phyloP scores from a whole-genome alignment of 2,113 vertebrate genomes.

The Sula dactylatra region DNA sequence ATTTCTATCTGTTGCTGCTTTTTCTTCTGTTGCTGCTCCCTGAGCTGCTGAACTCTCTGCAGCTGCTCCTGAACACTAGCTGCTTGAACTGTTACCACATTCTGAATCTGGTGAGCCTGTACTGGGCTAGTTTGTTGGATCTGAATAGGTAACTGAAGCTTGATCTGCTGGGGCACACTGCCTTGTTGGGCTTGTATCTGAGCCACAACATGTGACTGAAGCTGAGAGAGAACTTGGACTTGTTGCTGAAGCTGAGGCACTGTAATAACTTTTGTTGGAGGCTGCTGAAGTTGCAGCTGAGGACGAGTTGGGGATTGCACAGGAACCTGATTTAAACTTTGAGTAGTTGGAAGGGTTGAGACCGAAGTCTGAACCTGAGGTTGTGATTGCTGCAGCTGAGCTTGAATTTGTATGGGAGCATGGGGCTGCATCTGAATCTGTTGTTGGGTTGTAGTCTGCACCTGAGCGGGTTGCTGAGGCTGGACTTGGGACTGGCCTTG shows the following conservation, averaged over 20 bases:
- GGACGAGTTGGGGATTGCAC: conserved; percentile 73
- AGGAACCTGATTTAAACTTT: conserved; percentile 73
- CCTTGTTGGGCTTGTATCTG: conserved; percentile 84
- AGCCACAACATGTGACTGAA: conserved; percentile 78
- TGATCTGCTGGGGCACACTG: conserved; percentile 87
- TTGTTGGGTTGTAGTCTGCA: conserved; percentile 68
- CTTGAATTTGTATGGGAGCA: conserved; percentile 78
- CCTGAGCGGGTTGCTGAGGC: conserved; percentile 73
- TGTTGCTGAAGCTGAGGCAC: conserved; percentile 88
- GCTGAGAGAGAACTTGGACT: conserved; percentile 87
- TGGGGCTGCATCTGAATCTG: conserved; percentile 69
- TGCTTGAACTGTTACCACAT: conserved; percentile 91
- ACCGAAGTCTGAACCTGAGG: conserved; percentile 74
- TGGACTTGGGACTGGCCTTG: conserved; percentile 73
- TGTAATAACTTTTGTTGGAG: conserved; percentile 80
- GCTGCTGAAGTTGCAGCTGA: conserved; percentile 81
- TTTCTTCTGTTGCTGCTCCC: conserved; percentile 92
- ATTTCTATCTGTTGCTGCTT: conserved; percentile 89
- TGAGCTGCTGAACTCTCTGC: conserved; percentile 91
- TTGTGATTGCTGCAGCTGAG: conserved; percentile 75
- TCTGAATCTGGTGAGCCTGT: conserved; percentile 89
- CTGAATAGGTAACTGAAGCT: conserved; percentile 89
- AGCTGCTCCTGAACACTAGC: conserved; percentile 92
- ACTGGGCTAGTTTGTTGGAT: conserved; percentile 81
- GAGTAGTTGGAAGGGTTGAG: conserved; percentile 71